phyloP scores from a whole-genome alignment of 2,113 vertebrate species.

The Picathartes gymnocephalus region DNA sequence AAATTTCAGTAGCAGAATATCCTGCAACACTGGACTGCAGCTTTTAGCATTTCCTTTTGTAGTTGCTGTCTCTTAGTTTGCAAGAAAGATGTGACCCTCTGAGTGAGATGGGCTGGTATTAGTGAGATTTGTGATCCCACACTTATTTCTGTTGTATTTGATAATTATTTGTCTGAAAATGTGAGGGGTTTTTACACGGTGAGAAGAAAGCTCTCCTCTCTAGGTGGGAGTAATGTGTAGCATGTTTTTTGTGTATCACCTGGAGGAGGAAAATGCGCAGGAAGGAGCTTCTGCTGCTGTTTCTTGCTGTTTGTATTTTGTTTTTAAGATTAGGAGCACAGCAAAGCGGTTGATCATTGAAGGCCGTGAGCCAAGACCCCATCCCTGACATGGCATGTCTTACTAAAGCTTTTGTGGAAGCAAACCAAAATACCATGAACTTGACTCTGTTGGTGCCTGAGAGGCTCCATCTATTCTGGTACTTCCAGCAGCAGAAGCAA shows the following conservation, averaged over 20 bases:
- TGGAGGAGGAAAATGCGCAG: neutral
- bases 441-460: neutral
- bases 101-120: neutral
- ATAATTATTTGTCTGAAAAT: neutral
- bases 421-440: neutral
- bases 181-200: neutral
- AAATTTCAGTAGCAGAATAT: neutral
- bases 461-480: neutral
- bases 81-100: neutral
- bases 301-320: neutral
- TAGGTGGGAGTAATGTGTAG: neutral
- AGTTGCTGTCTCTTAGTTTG: neutral
- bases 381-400: accelerated
- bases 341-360: neutral
- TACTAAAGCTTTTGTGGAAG: neutral
- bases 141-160: neutral
- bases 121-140: neutral
- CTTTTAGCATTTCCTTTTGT: neutral
- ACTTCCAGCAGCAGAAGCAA: neutral
- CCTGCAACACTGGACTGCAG: neutral
- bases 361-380: neutral
- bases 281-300: neutral
- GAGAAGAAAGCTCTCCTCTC: neutral
- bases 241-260: neutral
- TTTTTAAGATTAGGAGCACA: neutral